Conservation (phyloP, 2,113 vertebrate genomes). For the Nycticorax nycticorax region DNA sequence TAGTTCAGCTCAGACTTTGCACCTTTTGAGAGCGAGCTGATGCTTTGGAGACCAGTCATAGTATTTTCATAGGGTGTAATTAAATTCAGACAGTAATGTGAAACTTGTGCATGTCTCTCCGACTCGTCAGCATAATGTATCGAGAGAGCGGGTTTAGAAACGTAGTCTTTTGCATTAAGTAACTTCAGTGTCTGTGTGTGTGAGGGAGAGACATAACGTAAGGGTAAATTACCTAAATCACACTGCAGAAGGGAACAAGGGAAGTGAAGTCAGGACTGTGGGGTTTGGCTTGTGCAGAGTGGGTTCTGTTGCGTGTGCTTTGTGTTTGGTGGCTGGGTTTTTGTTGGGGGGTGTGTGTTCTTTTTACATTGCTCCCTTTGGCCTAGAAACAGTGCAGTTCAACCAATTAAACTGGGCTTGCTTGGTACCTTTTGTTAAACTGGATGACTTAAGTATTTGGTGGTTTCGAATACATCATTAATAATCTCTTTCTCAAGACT, state of each 20-base stretch:
- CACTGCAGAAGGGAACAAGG: neutral
- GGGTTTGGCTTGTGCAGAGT: neutral
- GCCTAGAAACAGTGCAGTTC: neutral
- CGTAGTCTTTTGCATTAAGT: neutral
- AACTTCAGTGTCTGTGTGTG: neutral
- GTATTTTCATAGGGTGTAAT: neutral
- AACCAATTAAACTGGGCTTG: neutral
- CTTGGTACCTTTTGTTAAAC: neutral
- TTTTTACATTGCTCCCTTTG: neutral
- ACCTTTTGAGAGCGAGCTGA: neutral
- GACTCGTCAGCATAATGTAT: neutral
- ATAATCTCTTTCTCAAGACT: neutral
- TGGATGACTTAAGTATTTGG: neutral
- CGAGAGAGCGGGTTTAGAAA: neutral
- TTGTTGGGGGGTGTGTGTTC: neutral
- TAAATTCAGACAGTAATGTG: neutral
- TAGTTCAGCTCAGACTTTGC: neutral
- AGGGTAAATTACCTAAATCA: neutral
- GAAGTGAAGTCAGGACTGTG: neutral
- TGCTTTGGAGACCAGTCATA: neutral
- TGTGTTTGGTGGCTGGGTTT: neutral
- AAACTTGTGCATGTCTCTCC: neutral
- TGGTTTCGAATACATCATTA: neutral
- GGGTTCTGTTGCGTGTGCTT: neutral
- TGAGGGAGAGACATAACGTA: neutral